phyloP scores from a whole-genome alignment of 2,113 vertebrate genomes.

The Heterotilapia buettikoferi region DNA sequence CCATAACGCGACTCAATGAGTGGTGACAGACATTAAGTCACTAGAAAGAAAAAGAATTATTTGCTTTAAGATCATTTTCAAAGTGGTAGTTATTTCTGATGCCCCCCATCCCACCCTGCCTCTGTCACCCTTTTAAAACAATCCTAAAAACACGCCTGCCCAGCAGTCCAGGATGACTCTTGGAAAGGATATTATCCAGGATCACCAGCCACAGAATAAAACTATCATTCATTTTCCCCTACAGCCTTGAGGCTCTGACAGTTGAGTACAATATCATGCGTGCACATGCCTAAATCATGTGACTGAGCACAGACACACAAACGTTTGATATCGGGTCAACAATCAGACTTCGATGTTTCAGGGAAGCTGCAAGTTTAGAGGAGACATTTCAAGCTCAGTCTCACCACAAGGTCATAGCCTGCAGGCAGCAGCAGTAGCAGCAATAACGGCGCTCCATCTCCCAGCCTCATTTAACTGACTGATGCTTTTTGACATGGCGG shows the following conservation, averaged over 20 bases:
- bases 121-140: not conserved
- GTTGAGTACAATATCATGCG: not conserved
- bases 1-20: not conserved
- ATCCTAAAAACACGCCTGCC: not conserved
- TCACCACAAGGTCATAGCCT: constrained; percentile 68
- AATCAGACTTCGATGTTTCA: constrained; percentile 19
- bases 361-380: constrained; percentile 18
- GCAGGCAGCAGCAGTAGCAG: constrained; percentile 50
- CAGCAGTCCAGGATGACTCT: constrained; percentile 7
- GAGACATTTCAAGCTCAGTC: constrained; percentile 42
- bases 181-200: not conserved
- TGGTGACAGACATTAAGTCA: not conserved
- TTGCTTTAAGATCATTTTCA: not conserved
- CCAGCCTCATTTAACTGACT: constrained; percentile 72
- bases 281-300: not conserved
- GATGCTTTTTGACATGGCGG: constrained; percentile 70
- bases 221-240: not conserved
- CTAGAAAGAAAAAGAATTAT: accelerated
- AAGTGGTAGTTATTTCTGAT: not conserved
- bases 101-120: accelerated
- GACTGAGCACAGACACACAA: not conserved
- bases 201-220: constrained; percentile 21
- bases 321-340: not conserved
- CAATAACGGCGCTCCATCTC: constrained; percentile 55
- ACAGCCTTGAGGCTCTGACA: not conserved